Evolutionary conservation across 1,140 invertebrate species (phyloP), one percentile per base, ranked within the genome.

Genomic region (Tetraneura akinire): DNA sequence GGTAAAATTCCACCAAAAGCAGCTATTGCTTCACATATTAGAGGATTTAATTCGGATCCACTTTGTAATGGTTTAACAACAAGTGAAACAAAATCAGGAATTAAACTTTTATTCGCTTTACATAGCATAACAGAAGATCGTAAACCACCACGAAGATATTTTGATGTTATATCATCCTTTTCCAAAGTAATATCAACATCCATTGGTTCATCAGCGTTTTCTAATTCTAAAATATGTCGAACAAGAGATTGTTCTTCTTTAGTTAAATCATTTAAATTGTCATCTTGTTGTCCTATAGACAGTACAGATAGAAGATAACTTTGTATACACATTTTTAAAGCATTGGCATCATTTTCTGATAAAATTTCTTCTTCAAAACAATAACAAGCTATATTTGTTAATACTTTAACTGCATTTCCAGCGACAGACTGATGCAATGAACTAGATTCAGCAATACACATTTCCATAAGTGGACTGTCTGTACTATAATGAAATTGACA

Each of bases 381-480:
- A 82, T 91, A 92, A 80, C 90, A 89, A n/a, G 90, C 88, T 81
- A 93, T 87, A 82, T 90, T 88, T 1, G 90, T 88, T 14, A 92
- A 85, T 81, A 92, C 90, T 80, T 89, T 89, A 81, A 92, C 89
- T 5, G 91, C 89, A 86, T 92, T 91, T 4, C 90, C 89, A 29
- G 90, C 89, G 8, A 92, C 88, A 9, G 87, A 86, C 21, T 88
- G 88, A 85, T 92, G 87, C 29, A 88, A 87, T 10, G 91, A 89
- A 83, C 90, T 88, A 80, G 90, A 90, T 80, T 88, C 87, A 81
- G 86, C 86, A 1, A 86, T 84, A 82, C 90, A 89, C 1, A 91
- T 84, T 49, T 87, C 83, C 76, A 88, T 85, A 42, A 91, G 81
- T 47, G 86, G 87, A 10, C 89, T 88, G 68, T 88, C 86, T 64